Evolutionary conservation across 2,797 vertebrate genomes (phyloP).

Genomic region (Catharus ustulatus): DNA sequence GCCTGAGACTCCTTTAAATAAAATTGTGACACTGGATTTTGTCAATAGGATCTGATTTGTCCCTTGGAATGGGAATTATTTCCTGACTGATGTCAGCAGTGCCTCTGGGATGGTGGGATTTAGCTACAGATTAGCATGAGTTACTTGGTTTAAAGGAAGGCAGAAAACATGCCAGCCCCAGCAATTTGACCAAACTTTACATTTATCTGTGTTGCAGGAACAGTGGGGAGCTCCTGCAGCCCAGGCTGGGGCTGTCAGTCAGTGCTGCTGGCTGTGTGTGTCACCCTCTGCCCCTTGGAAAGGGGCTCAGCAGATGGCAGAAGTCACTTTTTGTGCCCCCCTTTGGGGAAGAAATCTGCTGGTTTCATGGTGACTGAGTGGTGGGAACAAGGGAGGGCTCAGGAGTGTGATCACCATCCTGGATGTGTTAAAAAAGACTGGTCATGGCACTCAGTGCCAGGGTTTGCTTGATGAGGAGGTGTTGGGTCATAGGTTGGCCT

Average conservation of each 20-base stretch:
- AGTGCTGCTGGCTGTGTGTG: not conserved
- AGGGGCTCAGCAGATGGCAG: not conserved
- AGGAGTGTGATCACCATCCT: not conserved
- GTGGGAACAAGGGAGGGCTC: not conserved
- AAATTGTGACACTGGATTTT: not conserved
- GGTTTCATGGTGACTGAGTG: accelerated
- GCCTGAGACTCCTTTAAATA: not conserved
- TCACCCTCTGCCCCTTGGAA: not conserved
- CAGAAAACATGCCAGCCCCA: not conserved
- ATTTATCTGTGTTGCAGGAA: not conserved
- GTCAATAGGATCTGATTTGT: not conserved
- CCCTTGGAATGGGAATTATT: not conserved
- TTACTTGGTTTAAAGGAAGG: not conserved
- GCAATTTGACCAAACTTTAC: not conserved
- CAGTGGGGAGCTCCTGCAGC: not conserved
- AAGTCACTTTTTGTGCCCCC: not conserved
- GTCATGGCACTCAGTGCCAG: not conserved
- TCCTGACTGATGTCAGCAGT: not conserved
- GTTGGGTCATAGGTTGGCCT: not conserved
- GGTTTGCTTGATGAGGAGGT: not conserved
- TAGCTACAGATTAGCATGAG: not conserved
- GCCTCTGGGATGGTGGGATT: not conserved
- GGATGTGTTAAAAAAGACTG: not conserved
- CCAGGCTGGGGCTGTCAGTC: not conserved
- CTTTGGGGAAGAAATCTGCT: not conserved